These are phyloP conservation scores for Miichthys miiuy DNA, from an alignment of 2,797 vertebrate species.

Conservation along the genomic window DNA sequence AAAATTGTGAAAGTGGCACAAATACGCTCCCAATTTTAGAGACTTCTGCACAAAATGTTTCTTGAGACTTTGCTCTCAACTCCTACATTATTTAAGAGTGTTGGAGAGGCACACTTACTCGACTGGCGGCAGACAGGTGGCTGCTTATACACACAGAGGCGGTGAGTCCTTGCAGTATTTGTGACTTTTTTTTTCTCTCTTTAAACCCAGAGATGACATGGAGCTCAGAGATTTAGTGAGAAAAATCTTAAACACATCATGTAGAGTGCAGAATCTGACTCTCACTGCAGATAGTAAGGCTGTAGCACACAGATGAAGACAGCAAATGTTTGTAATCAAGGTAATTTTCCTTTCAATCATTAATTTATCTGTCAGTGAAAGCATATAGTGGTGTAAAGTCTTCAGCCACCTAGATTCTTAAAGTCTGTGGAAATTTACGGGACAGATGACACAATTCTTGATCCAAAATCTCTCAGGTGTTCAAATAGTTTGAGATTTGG, in stretches of 20 bases:
- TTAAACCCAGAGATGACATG: conserved; percentile 22
- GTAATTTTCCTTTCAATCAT: not conserved
- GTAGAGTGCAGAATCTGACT: conserved; percentile 13
- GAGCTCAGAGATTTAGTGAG: conserved; percentile 22
- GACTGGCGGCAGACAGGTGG: conserved; percentile 24
- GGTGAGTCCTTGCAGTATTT: conserved; percentile 16
- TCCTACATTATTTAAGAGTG: conserved; percentile 21
- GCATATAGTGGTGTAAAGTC: not conserved
- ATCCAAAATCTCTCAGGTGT: not conserved
- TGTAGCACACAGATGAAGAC: conserved; percentile 10
- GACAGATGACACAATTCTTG: not conserved
- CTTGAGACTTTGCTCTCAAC: conserved; percentile 24
- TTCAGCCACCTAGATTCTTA: not conserved
- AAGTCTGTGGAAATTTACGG: not conserved
- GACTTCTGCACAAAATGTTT: conserved; percentile 25
- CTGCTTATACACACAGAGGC: conserved; percentile 28
- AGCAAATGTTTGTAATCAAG: not conserved
- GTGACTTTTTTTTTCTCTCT: not conserved
- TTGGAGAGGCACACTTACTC: not conserved
- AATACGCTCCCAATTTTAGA: conserved; percentile 22
- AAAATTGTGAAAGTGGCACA: conserved; percentile 34
- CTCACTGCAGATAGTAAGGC: conserved; percentile 13
- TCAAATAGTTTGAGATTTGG: not conserved
- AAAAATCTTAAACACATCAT: conserved; percentile 12
- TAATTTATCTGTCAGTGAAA: not conserved